Evolutionary conservation across 2,888 invertebrate genomes (phyloP), one percentile per base, ranked within the genome.

Genomic region (Andrena praecox): DNA sequence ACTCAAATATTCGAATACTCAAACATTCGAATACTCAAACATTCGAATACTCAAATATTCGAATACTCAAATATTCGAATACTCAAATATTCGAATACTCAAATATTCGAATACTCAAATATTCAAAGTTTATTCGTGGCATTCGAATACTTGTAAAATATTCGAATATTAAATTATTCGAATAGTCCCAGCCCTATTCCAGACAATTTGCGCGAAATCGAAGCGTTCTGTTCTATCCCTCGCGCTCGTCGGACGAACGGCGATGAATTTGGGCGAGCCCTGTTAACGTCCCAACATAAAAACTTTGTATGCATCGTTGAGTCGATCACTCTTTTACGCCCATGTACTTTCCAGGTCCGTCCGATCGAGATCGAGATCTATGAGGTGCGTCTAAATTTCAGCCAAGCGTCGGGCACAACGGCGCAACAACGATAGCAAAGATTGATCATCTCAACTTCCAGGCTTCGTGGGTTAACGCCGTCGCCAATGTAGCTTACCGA

Each of bases 281-380:
- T 68, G 54, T 20, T 27, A 20, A 35, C 60, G 31, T 64, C 24
- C 20, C 24, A 8, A 50, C 20, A 24, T 20, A 27, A 56, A 56
- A 54, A 54, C 54, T 54, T 54, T 54, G 0, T 54, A 54, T 54
- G 20, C 54, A 20, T 20, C 68, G 20, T 31, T 42, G 3, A 29
- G 35, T 48, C 10, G 33, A 6, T 5, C 12, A 8, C 24, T 24
- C 42, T 20, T 35, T 64, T 63, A 33, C 63, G 60, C 50, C 60
- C 71, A n/a, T 78, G 72, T 74, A 72, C 63, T 71, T 86, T 84
- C 80, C 69, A 71, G 31, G 76, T 85, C 70, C 63, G 80, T 77
- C 59, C 84, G 75, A 82, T 87, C 77, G 69, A 85, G 73, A 42
- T 78, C 85, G 83, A 85, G 81, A 81, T 81, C 64, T 83, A 73